Percentiles rank a stretch among this genome's conserved stretches.
These are phyloP conservation scores for Diaphora mendica DNA, from an alignment of 2,888 invertebrate species.

Conservation along the genomic window DNA sequence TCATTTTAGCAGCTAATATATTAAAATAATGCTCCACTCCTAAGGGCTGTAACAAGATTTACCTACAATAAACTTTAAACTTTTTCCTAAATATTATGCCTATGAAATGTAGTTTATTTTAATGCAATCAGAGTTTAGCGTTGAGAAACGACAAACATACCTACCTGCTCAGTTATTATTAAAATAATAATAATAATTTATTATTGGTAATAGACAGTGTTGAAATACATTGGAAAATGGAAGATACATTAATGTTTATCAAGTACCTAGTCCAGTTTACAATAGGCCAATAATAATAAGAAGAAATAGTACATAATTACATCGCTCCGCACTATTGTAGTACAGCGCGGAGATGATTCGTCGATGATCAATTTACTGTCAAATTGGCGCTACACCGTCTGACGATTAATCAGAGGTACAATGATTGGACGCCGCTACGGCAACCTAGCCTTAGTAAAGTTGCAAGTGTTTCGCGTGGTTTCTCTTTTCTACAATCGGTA, in stretches of 20 bases:
- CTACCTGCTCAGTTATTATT: background rate
- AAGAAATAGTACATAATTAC: constrained; percentile 3
- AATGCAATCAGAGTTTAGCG: too few species aligned
- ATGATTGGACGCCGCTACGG: background rate
- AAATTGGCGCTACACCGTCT: constrained; percentile 6
- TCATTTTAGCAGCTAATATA: too few species aligned
- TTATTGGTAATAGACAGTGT: too few species aligned
- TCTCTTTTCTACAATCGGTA: background rate
- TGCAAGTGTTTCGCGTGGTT: background rate
- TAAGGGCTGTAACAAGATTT: too few species aligned
- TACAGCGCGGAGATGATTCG: background rate
- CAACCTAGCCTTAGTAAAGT: background rate
- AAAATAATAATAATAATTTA: too few species aligned
- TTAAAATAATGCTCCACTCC: too few species aligned
- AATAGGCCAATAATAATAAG: constrained; percentile 12
- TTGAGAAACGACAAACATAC: too few species aligned
- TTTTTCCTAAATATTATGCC: too few species aligned
- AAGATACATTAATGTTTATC: background rate
- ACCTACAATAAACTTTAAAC: too few species aligned
- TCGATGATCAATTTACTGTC: constrained; percentile 9
- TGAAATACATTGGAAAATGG: too few species aligned
- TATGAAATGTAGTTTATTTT: too few species aligned
- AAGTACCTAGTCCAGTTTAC: constrained; percentile 16
- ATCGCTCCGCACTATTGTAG: background rate
- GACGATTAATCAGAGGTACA: constrained; percentile 9